Conservation (phyloP, 37 sponge, comb jelly and placozoan species). For the Chondrilla cf. caribensis region DNA sequence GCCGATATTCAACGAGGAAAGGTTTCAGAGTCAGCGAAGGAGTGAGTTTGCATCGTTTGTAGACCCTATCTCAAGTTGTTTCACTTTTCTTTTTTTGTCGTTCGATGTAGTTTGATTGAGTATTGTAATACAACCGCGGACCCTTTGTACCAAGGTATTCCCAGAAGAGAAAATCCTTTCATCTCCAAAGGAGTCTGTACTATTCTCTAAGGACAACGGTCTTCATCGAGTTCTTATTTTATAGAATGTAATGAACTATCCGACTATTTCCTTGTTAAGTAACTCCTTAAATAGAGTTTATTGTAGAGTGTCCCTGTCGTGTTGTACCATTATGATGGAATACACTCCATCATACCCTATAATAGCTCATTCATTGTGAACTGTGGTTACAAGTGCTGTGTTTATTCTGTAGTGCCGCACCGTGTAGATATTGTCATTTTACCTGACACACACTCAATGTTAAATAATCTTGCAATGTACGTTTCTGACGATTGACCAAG, state of each 20-base stretch:
- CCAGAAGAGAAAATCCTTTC: conserved; percentile 77
- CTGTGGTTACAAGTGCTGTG: too few relatives aligned
- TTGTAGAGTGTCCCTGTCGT: too few relatives aligned
- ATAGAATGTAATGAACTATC: background rate
- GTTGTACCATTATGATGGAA: too few relatives aligned
- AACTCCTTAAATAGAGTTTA: background rate
- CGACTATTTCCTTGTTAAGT: background rate
- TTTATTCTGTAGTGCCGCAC: too few relatives aligned
- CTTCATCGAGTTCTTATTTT: background rate
- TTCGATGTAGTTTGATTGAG: conserved; percentile 42
- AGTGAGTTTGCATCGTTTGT: conserved; percentile 35
- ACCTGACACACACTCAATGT: too few relatives aligned
- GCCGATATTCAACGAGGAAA: conserved; percentile 41
- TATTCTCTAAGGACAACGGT: conserved; percentile 33
- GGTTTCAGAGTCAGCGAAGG: conserved; percentile 47
- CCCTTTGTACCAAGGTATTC: conserved; percentile 61
- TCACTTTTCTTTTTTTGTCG: background rate
- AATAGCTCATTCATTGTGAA: too few relatives aligned
- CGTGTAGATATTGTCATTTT: too few relatives aligned
- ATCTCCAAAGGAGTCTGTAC: conserved; percentile 38
- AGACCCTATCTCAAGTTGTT: background rate
- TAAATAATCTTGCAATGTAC: too few relatives aligned
- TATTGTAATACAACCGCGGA: conserved; percentile 40
- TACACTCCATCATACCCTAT: too few relatives aligned
- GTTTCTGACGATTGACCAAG: too few relatives aligned